Percentiles rank a stretch among this genome's conserved stretches.
Conservation (phyloP, 2,888 invertebrate genomes). For the Drosophila birchii region DNA sequence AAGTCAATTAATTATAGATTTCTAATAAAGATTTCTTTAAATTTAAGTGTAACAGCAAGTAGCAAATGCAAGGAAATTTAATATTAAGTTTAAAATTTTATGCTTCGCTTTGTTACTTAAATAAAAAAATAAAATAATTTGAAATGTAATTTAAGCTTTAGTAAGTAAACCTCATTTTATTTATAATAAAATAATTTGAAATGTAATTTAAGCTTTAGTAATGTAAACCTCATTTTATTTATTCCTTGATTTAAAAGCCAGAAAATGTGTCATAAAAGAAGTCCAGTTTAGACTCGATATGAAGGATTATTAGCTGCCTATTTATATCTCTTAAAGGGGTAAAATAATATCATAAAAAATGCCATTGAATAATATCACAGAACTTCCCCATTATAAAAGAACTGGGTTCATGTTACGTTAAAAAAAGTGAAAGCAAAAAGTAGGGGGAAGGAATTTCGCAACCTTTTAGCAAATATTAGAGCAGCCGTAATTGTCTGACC, state of each 20-base stretch:
- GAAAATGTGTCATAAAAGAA: neutral
- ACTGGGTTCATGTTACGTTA: conserved; percentile 62
- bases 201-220: too few relatives aligned
- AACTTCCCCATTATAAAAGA: conserved; percentile 45
- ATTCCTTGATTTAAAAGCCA: conserved; percentile 19
- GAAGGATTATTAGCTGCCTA: conserved; percentile 11
- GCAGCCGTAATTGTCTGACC: conserved; percentile 70
- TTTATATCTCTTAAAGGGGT: neutral
- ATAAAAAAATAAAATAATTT: too few relatives aligned
- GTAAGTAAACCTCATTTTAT: too few relatives aligned
- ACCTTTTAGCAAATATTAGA: conserved; percentile 46
- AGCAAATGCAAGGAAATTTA: too few relatives aligned
- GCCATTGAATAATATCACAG: conserved; percentile 54
- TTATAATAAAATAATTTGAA: too few relatives aligned
- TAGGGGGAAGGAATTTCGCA: conserved; percentile 13
- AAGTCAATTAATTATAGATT: neutral
- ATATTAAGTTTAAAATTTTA: too few relatives aligned
- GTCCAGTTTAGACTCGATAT: neutral
- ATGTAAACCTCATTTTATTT: too few relatives aligned
- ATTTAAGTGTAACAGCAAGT: too few relatives aligned
- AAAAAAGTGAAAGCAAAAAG: conserved; percentile 52
- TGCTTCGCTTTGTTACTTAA: too few relatives aligned
- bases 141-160: too few relatives aligned
- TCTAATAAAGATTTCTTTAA: neutral
- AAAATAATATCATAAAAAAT: conserved; percentile 11